Evolutionary conservation across 1,140 invertebrate genomes (phyloP).

Genomic region (Anthonomus grandis): DNA sequence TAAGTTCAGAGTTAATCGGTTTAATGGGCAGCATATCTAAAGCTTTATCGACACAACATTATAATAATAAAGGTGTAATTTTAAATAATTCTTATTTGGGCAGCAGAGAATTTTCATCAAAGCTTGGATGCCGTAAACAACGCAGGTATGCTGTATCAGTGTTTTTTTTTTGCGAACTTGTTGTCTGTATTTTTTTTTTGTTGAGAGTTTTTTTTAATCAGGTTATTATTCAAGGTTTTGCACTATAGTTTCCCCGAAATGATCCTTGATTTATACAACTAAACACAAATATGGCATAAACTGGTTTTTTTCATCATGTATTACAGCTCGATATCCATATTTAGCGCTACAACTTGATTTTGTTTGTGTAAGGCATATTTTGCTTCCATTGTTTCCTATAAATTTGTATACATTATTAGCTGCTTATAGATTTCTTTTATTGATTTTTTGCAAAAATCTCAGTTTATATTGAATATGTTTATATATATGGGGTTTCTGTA

Average conservation of each 20-base stretch:
- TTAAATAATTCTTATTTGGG: slow-evolving; percentile 36
- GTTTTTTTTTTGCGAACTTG: slow-evolving; percentile 8
- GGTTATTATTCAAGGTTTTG: not conserved
- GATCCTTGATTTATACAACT: not conserved
- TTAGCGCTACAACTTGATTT: slow-evolving; percentile 34
- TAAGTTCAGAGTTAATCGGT: slow-evolving; percentile 41
- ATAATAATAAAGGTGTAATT: slow-evolving; percentile 5
- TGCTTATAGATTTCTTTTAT: too few relatives aligned
- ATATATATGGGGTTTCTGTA: too few relatives aligned
- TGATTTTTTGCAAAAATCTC: too few relatives aligned
- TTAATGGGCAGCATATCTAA: not conserved
- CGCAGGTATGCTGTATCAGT: slow-evolving; percentile 53
- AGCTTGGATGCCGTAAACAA: slow-evolving; percentile 62
- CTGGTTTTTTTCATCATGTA: not conserved
- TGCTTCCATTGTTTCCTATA: too few relatives aligned
- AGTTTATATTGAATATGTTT: too few relatives aligned
- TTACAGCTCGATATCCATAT: not conserved
- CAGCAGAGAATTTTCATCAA: slow-evolving; percentile 60
- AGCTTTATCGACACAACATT: not conserved
- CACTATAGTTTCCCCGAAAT: too few relatives aligned
- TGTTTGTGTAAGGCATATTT: slow-evolving; percentile 14
- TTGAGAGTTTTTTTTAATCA: slow-evolving; percentile 1
- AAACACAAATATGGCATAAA: not conserved
- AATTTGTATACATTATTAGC: too few relatives aligned
- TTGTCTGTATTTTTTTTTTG: not conserved